phyloP scores from a whole-genome alignment of 2,113 vertebrate species.

The Ptychochromis oligacanthus region DNA sequence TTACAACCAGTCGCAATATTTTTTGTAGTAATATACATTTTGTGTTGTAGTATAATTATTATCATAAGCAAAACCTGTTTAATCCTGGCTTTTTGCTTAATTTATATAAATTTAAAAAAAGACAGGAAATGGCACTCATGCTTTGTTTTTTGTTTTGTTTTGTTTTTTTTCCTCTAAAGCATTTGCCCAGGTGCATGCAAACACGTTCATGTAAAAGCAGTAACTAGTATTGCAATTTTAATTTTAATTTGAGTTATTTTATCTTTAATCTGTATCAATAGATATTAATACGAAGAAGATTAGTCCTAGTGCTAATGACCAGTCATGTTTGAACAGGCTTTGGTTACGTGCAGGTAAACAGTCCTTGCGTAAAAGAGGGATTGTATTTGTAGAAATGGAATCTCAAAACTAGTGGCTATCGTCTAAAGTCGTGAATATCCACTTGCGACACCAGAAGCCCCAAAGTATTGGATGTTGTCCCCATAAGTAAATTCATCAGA shows the following conservation, averaged over 20 bases:
- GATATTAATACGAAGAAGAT: not conserved
- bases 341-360: not conserved
- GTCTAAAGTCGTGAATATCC: not conserved
- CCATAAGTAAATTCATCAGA: not conserved
- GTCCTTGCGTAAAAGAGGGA: not conserved
- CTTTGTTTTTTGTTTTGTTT: too few relatives aligned
- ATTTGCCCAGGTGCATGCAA: not conserved
- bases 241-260: not conserved
- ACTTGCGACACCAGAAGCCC: not conserved
- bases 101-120: too few relatives aligned
- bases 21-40: too few relatives aligned
- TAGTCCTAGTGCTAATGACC: not conserved
- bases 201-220: not conserved
- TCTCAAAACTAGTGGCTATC: not conserved
- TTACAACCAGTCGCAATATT: too few relatives aligned
- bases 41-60: too few relatives aligned
- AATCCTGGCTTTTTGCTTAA: too few relatives aligned
- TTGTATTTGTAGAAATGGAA: not conserved
- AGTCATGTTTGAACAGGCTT: not conserved
- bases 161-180: too few relatives aligned
- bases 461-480: not conserved
- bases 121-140: too few relatives aligned
- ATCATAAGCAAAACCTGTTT: too few relatives aligned
- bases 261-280: too few relatives aligned
- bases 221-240: not conserved